Evolutionary conservation across 2,797 vertebrate species (phyloP).

Genomic region (Ibycter americanus): DNA sequence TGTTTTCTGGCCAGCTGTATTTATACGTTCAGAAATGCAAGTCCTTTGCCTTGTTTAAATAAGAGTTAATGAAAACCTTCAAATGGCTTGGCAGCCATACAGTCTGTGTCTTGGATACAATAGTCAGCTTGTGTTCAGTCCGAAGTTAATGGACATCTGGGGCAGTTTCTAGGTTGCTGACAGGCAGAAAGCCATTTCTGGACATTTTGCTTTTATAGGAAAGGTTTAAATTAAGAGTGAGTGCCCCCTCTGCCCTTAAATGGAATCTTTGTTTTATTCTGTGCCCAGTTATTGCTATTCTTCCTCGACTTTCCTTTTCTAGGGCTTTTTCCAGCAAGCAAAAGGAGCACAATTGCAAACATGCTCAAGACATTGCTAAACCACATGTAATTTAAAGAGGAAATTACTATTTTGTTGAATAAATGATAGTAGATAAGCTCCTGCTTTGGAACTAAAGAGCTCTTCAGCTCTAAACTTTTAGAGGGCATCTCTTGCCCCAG

Average conservation of each 20-base stretch:
- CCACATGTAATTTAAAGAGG: conserved; percentile 4
- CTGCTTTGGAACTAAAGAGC: neutral
- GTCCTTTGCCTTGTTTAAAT: conserved; percentile 45
- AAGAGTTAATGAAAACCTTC: conserved; percentile 55
- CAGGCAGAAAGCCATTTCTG: conserved; percentile 33
- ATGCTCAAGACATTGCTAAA: neutral
- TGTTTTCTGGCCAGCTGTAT: neutral
- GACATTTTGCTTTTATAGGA: neutral
- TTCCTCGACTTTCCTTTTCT: neutral
- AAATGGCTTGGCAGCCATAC: conserved; percentile 42
- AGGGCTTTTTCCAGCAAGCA: neutral
- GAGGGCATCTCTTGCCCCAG: neutral
- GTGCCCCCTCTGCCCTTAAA: neutral
- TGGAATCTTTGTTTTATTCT: neutral
- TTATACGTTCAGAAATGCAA: neutral
- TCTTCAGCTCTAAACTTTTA: neutral
- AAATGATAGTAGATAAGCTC: neutral
- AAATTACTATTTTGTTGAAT: conserved; percentile 28
- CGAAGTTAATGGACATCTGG: conserved; percentile 53
- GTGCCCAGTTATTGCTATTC: neutral
- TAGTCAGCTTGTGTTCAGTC: conserved; percentile 44
- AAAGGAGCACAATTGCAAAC: neutral
- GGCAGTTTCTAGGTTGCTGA: conserved; percentile 3
- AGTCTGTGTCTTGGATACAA: conserved; percentile 49
- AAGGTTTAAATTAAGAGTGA: conserved; percentile 36